A percentile compares a stretch with the other conserved stretches of the same genome.
Evolutionary conservation across 2,113 vertebrate species (phyloP).

Genomic region (Elaphurus davidianus): DNA sequence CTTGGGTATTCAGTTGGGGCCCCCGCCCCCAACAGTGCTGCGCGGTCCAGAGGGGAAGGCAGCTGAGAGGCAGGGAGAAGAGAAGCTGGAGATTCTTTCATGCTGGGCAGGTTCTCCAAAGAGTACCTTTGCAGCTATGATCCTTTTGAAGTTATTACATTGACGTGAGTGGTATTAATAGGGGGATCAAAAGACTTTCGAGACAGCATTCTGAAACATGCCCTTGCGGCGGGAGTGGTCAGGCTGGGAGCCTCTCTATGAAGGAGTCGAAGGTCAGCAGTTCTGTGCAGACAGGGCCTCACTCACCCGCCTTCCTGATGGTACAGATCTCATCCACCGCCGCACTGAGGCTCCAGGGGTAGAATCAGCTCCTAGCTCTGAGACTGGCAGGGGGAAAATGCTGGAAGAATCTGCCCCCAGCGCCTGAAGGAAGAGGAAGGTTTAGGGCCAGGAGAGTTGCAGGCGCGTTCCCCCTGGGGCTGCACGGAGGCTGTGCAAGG

Average conservation of each 20-base stretch:
- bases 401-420: not conserved
- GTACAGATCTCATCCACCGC: no score
- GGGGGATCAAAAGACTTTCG: not conserved
- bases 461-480: not conserved
- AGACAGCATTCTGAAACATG: not conserved
- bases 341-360: not conserved
- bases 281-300: accelerated
- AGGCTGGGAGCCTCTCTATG: not conserved
- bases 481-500: accelerated
- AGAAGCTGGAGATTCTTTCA: not conserved
- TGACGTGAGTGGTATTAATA: not conserved
- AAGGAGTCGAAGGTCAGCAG: not conserved
- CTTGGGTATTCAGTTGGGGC: not conserved
- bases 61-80: not conserved
- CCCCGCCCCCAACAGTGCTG: not conserved
- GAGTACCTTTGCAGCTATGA: accelerated
- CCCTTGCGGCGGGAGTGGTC: not conserved
- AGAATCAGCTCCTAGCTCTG: not conserved
- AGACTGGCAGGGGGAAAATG: not conserved
- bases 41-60: not conserved
- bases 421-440: not conserved
- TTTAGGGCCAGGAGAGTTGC: not conserved
- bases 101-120: not conserved
- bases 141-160: not conserved
- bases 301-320: not conserved